Base-by-base conservation (phyloP, 2,797 vertebrate species). In the Alauda arvensis region DNA sequence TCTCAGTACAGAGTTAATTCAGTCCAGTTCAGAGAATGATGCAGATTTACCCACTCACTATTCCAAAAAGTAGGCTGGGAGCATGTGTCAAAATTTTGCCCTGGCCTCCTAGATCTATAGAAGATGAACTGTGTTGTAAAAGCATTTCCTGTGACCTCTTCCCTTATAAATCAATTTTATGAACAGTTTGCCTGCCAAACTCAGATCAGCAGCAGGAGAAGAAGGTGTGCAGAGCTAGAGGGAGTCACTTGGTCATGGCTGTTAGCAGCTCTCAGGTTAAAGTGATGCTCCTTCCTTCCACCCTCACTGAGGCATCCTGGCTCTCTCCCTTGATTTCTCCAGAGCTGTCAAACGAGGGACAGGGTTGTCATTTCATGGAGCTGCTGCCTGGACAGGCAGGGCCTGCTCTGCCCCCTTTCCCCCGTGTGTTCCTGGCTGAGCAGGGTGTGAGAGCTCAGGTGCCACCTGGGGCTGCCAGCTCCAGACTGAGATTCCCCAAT, bases 401-500 rank as follows among this genome's bases (percentile, higher is more conserved):
- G 26, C 18, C 61, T 63, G 89, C 34, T 48, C 39, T 55, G 62
- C 63, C 55, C 23, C 8, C 16, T 14, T 48, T 34, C 16, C 21
- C 49, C 59, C 55, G 33, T 39, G 74, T 76, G 67, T 1, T 66
- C 45, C 59, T 14, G 25, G 43, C 59, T 63, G 66, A 71, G 42
- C 0, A 0, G 49, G 39, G 3, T 10, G 28, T 13, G 72, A 55
- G 40, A 75, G 72, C 70, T 28, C 0, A 3, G 67, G 45, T 20
- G 33, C 40, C 25, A 26, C 48, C 11, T 0, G 0, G 71, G 25
- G 37, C 56, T 82, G 66, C 39, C 37, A 42, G 39, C 19, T 76
- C 48, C 59, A 42, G 21, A 3, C 0, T 34, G 74, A 60, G 42
- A 69, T 0, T 21, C n/a, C 52, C 53, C 20, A 2, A 2, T 28